Evolutionary conservation across 2,797 vertebrate genomes (phyloP).

Genomic region (Chaetophractus vellerosus): DNA sequence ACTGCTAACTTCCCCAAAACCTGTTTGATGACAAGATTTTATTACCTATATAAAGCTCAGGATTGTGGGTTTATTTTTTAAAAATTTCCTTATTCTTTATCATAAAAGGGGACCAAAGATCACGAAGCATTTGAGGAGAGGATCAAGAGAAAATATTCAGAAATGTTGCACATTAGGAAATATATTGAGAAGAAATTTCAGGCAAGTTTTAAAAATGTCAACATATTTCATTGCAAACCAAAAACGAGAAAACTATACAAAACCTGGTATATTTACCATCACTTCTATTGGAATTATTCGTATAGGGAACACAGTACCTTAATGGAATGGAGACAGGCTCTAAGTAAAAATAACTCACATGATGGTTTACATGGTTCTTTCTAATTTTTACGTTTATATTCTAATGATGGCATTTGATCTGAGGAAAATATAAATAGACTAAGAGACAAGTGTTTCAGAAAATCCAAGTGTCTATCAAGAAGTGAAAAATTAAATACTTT

Average conservation of each 20-base stretch:
- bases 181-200: neutral
- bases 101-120: neutral
- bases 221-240: neutral
- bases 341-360: constrained; percentile 21
- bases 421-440: constrained; percentile 31
- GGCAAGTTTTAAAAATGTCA: constrained; percentile 35
- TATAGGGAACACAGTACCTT: constrained; percentile 14
- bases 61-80: neutral
- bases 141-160: neutral
- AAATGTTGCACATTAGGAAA: neutral
- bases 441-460: constrained; percentile 13
- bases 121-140: neutral
- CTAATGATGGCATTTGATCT: constrained; percentile 45
- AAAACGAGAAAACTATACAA: constrained; percentile 53
- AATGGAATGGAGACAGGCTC: constrained; percentile 58
- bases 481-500: neutral
- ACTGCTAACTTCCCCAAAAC: neutral
- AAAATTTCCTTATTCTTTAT: neutral
- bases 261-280: constrained; percentile 4
- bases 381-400: constrained; percentile 19
- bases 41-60: neutral
- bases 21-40: neutral
- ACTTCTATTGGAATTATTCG: constrained; percentile 56
- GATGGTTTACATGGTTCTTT: neutral
- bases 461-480: constrained; percentile 3